These are phyloP conservation scores for Neolamprologus variostigma DNA, from an alignment of 2,113 vertebrate species.

Conservation along the genomic window DNA sequence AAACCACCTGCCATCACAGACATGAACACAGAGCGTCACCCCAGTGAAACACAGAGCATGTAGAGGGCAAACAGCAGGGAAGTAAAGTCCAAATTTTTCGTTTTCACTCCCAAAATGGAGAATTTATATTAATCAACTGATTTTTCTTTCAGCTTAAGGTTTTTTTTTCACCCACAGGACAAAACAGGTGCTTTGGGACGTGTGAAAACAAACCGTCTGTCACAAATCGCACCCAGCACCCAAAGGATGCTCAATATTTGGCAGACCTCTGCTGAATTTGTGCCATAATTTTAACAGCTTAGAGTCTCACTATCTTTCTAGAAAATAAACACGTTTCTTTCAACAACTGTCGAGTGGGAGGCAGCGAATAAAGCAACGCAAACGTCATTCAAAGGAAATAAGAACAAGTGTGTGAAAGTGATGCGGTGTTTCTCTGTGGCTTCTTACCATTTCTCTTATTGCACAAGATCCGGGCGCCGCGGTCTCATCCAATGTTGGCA, in stretches of 20 bases:
- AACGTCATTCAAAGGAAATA: not conserved
- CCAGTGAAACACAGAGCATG: not conserved
- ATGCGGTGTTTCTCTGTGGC: not conserved
- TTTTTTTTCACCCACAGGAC: not conserved
- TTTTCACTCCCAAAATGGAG: not conserved
- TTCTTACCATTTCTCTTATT: slow-evolving; percentile 33
- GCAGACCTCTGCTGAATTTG: not conserved
- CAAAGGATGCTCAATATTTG: not conserved
- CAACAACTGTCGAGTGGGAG: not conserved
- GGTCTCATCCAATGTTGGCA: not conserved
- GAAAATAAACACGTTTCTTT: not conserved
- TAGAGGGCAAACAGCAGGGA: not conserved
- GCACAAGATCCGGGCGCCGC: not conserved
- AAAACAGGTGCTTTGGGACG: not conserved
- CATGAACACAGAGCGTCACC: not conserved
- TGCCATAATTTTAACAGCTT: not conserved
- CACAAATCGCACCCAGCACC: not conserved
- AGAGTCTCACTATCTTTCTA: not conserved
- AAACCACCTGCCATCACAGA: slow-evolving; percentile 35
- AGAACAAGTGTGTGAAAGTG: not conserved
- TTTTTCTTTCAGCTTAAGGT: not conserved
- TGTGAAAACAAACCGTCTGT: not conserved
- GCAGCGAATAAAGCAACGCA: not conserved
- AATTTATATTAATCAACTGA: not conserved
- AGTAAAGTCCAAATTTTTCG: not conserved